Evolutionary conservation across 2,113 vertebrate genomes (phyloP), one percentile per base, ranked within the genome.

Genomic region (Catharus minimus): DNA sequence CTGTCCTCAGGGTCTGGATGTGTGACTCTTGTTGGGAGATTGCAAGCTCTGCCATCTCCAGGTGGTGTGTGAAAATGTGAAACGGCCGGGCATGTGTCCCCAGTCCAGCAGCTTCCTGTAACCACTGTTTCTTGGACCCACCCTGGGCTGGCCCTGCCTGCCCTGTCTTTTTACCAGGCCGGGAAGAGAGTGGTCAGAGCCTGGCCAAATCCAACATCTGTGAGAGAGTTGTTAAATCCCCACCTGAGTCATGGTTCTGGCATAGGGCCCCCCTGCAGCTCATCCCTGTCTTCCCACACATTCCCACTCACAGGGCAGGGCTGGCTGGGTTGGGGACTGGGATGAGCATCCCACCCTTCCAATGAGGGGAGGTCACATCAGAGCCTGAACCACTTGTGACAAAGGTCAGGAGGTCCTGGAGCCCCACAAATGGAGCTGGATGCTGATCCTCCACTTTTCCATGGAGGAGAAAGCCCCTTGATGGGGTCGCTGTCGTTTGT

Each of bases 201-300:
- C 46, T 38, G 65, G 78, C 73, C 74, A 84, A 49, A 68, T 60
- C 11, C 7, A 41, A 30, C 86, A 82, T 95, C 83, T 92, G 74
- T 6, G 1, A 62, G 94, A 78, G 91, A 91, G 43, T 78, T 90
- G 82, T 33, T 84, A 64, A 91, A 72, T 93, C 64, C 92, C 82
- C 83, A 94, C 94, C 90, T 90, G 95, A 95, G 79, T 91, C 82
- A 95, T 76, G 38, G 36, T 85, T 87, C 71, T 92, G 93, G 88
- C 38, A 0, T 3, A 6, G 57, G 56, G 28, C 55, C 82, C 21
- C 47, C 19, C 22, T 56, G 62, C 86, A 91, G 75, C 86, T 91
- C 71, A 77, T 72, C 43, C 15, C 19, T 77, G 23, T 33, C 38
- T 77, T 77, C 30, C 30, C 19, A 33, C 58, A 43, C 38, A 64